Evolutionary conservation across 2,113 vertebrate genomes (phyloP), one percentile per base, ranked within the genome.

Genomic region (Ursus arctos): DNA sequence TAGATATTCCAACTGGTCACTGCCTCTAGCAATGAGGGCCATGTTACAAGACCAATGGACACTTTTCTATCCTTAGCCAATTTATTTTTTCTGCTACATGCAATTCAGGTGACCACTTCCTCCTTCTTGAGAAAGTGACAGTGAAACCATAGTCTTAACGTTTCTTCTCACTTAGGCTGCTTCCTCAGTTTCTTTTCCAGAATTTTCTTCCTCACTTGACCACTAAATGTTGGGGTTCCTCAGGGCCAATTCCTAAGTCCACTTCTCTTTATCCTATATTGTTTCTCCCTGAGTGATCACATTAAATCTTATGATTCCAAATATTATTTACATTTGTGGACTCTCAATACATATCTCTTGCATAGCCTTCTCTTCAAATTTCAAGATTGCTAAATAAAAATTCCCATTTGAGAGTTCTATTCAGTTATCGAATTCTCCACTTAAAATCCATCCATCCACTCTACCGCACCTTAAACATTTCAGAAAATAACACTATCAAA

Each of bases 201-300:
- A 16, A n/a, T 67, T 88, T 91, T 69, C 57, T 92, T 67, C 80
- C 69, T 40, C 33, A 71, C 7, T 59, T 85, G 59, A 59, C 69
- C n/a, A 69, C 40, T 91, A 18, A 74, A 80, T 55, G 14, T 57
- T 76, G 33, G 55, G 36, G 26, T 28, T 76, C 26, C 85, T 84
- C 49, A 57, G 40, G 36, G 31, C 6, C 94, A 74, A 71, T 40
- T 63, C 57, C 4, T 51, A 81, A 51, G 59, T 51, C 36, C 53
- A 63, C n/a, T 61, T 57, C 67, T 85, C 83, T 87, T 65, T 89
- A 95, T 33, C 80, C 53, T 97, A 33, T 67, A 53, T 72, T 80
- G 10, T 33, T 79, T 22, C 76, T 80, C 53, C 72, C 36, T 55
- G 33, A 79, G 36, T 72, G 21, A 67, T 51, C 65, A 89, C 65